Evolutionary conservation across 2,113 vertebrate species (phyloP).

Genomic region (Aepyceros melampus): DNA sequence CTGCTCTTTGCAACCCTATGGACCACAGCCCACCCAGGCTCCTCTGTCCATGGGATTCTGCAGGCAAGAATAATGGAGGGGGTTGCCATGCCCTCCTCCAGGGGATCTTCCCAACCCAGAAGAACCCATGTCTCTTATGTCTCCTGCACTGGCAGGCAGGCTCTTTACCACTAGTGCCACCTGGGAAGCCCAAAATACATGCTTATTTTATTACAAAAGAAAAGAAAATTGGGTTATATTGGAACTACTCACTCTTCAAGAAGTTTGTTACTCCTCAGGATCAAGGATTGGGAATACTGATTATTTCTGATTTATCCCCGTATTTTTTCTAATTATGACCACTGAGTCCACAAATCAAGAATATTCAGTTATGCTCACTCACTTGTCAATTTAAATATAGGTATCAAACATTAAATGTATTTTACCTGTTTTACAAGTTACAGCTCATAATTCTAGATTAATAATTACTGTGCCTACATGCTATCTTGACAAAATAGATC

Average conservation of each 20-base stretch:
- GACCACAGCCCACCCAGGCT: not conserved
- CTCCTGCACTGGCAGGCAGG: not conserved
- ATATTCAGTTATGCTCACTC: not conserved
- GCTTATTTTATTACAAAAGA: not conserved
- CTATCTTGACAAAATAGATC: not conserved
- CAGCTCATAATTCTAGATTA: not conserved
- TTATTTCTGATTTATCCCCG: not conserved
- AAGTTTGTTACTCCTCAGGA: not conserved
- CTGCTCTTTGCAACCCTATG: not conserved
- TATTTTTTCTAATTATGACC: constrained; percentile 22
- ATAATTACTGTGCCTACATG: not conserved
- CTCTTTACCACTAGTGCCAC: not conserved
- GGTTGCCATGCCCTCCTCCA: not conserved
- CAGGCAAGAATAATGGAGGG: not conserved
- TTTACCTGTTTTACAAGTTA: not conserved
- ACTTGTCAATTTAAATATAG: not conserved
- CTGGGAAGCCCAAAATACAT: not conserved
- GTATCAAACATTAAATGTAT: not conserved
- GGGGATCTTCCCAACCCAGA: not conserved
- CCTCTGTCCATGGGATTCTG: not conserved
- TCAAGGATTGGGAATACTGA: not conserved
- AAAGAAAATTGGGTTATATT: not conserved
- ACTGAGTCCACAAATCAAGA: not conserved
- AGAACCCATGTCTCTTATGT: not conserved
- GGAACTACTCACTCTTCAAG: not conserved